Percentiles rank a stretch among this genome's conserved stretches.
These are phyloP conservation scores for Mionectes macconnelli DNA, from an alignment of 2,113 vertebrate genomes.

Conservation along the genomic window DNA sequence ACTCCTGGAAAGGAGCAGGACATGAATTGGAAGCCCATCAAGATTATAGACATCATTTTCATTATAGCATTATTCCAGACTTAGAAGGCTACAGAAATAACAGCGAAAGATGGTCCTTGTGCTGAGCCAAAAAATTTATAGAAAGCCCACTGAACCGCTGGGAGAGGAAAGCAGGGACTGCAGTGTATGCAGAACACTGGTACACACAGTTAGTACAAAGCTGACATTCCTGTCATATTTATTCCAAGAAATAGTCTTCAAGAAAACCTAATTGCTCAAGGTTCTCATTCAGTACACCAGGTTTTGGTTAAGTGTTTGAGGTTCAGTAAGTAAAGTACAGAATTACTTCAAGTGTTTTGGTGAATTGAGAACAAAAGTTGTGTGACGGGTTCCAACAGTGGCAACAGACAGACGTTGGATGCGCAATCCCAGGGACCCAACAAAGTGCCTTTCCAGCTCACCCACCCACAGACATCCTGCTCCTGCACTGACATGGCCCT, in stretches of 20 bases:
- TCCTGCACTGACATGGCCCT: background rate
- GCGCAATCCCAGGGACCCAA: fast-evolving
- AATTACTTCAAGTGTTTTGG: background rate
- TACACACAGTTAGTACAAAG: background rate
- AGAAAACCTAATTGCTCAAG: background rate
- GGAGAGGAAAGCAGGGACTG: background rate
- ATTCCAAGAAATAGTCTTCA: background rate
- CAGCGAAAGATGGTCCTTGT: background rate
- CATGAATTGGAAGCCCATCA: background rate
- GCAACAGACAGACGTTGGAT: fast-evolving
- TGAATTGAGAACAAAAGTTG: background rate
- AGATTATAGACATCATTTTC: background rate
- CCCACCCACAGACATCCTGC: background rate
- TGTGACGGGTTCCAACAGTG: fast-evolving
- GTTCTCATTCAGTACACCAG: background rate
- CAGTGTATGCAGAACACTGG: background rate
- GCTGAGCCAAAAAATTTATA: background rate
- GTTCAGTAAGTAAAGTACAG: background rate
- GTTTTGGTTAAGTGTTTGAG: background rate
- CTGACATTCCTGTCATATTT: background rate
- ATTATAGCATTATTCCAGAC: background rate
- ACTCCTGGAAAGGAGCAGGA: background rate
- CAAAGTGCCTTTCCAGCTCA: background rate
- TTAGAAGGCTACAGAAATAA: background rate
- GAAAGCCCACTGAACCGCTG: background rate